Evolutionary conservation across 2,888 invertebrate genomes (phyloP), one percentile per base, ranked within the genome.

Genomic region (Microctonus aethiopoides): DNA sequence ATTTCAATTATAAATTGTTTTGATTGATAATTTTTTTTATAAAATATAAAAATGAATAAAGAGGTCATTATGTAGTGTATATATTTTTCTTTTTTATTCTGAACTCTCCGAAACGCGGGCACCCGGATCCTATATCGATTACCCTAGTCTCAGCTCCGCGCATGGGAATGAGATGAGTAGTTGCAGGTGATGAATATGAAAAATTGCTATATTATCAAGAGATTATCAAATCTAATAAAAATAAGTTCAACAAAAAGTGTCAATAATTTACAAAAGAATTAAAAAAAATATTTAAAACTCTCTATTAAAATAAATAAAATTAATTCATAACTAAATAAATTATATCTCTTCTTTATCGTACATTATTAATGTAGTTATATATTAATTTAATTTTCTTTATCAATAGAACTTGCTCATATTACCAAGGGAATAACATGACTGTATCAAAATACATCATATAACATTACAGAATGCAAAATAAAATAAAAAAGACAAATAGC

Each of bases 161-260:
- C 57, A 57, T 57, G 57, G 32, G 57, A 57, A 57, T 57, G 57
- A 32, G 57, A 57, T 26, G 57, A 32, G 57, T 16, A 16, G 57
- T 32, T 29, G 26, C 54, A 24, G 54, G 54, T 54, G 26, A 9
- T 32, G 34, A 46, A 46, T 46, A 16, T 7, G 16, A 5, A n/a
- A 6, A 16, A 4, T 7, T 16, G 7, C 6, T 39, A 46, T 46
- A 46, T 46, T 1, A 46, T 6, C 16, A 46, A 16, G 16, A 6
- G 4, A 6, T 7, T 16, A 46, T 16, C 16, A 16, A n/a, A 1
- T 46, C 1, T n/a, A 2, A 20, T n/a, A 46, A 6, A 7, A 46
- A 46, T 20, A 6, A 46, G 6, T 46, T 16, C 6, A 7, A 46
- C 1, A 7, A 46, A 20, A 20, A 1, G 1, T 16, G 4, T n/a